These are phyloP conservation scores for Heteromurus nitidus DNA, from an alignment of 2,888 invertebrate species.

Conservation along the genomic window DNA sequence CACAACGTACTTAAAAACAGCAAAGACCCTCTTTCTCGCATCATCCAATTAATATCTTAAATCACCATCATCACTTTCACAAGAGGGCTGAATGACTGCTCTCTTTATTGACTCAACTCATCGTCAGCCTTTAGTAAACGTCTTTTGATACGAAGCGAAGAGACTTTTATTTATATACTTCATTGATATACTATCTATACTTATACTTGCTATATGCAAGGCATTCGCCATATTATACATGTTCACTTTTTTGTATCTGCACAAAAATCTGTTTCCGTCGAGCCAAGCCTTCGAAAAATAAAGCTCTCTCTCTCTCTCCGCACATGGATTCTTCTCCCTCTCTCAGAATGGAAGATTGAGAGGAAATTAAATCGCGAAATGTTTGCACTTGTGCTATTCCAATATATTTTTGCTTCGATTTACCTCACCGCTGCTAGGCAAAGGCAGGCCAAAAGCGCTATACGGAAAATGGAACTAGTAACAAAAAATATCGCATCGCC, in stretches of 20 bases:
- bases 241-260: no score
- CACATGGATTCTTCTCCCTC: constrained; percentile 12
- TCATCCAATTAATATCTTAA: constrained; percentile 58
- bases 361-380: constrained; percentile 26
- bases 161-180: no score
- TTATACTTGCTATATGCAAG: no score
- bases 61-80: constrained; percentile 32
- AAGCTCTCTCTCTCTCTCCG: neutral
- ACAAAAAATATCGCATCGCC: no score
- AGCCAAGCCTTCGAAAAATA: no score
- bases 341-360: no score
- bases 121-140: neutral
- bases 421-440: no score
- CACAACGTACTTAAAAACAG: constrained; percentile 8
- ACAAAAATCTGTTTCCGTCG: neutral
- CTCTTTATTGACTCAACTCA: constrained; percentile 14
- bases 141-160: no score
- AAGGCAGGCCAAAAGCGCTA: no score
- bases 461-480: no score
- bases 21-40: constrained; percentile 17
- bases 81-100: constrained; percentile 37
- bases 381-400: constrained; percentile 28
- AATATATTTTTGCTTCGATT: constrained; percentile 3
- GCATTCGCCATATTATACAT: no score
- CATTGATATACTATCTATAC: no score